Evolutionary conservation across 2,888 invertebrate genomes (phyloP), one percentile per base, ranked within the genome.

Genomic region (Cryptocheilus praepositus): DNA sequence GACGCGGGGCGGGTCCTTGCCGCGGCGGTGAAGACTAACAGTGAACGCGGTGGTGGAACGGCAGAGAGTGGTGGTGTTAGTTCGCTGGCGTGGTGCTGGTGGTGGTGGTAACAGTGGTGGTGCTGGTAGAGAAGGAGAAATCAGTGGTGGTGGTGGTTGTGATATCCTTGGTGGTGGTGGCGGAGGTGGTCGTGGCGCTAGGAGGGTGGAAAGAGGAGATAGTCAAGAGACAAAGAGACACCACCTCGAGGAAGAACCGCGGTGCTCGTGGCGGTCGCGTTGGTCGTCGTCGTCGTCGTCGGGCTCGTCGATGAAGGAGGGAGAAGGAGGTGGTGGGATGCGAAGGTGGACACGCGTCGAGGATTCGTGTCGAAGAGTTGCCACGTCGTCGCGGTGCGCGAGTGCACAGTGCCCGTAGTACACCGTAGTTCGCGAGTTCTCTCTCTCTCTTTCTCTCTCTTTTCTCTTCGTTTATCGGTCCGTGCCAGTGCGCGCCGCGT

Each of bases 1-100:
- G 84, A 84, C 81, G 82, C 83, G 84, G 85, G 84, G 80, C 84
- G 85, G 85, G 84, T 85, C 84, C 80, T 82, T 81, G 76, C 74
- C 79, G 76, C 75, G 73, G 81, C 78, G 78, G 80, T 73, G 76
- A 81, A 71, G 69, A 74, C 67, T 74, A 72, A 36, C 36, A 11
- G 36, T 36, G 36, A 36, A 11, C 36, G 36, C 60, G 18, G 45
- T 19, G 13, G 68, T 65, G 72, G 66, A 65, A 56, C 52, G 15
- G 19, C 70, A 65, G 70, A 63, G 61, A 55, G 68, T 59, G 36
- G 54, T 55, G 58, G 58, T 25, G 25, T 5, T 25, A 25, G 25
- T 25, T 25, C 25, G 25, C 5, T 25, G 25, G 25, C 25, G 25
- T 25, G 25, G 25, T 36, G 36, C 36, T 11, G 11, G 36, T 45